Evolutionary conservation across 2,888 invertebrate species (phyloP).

Genomic region (Agrenia bidenticulata): DNA sequence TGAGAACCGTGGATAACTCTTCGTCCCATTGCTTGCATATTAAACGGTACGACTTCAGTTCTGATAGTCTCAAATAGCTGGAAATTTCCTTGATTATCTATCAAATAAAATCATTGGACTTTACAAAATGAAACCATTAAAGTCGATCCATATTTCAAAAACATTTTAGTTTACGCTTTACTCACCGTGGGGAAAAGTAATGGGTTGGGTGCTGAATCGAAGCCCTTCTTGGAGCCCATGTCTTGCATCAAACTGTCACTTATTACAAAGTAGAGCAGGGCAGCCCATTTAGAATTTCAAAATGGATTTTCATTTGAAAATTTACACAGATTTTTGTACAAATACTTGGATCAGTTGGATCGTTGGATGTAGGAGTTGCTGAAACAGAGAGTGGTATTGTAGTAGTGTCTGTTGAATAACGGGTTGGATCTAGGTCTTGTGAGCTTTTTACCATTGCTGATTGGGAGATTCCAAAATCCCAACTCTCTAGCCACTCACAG

Average conservation of each 20-base stretch:
- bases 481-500: neutral
- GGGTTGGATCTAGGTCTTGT: neutral
- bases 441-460: neutral
- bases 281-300: too few relatives aligned
- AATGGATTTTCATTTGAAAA: too few relatives aligned
- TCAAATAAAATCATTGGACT: neutral
- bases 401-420: neutral
- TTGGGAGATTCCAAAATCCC: too few relatives aligned
- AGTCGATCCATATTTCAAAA: neutral
- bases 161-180: neutral
- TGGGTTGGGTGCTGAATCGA: conserved; percentile 3
- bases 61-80: conserved; percentile 24
- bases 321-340: too few relatives aligned
- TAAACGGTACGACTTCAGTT: conserved; percentile 25
- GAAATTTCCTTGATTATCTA: conserved; percentile 34
- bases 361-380: neutral
- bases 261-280: neutral
- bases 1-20: conserved; percentile 23
- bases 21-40: conserved; percentile 33
- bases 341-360: too few relatives aligned
- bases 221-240: neutral
- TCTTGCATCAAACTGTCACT: too few relatives aligned
- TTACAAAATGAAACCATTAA: neutral
- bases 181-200: conserved; percentile 13
- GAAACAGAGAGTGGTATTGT: neutral